These are phyloP conservation scores for Crambe crambe DNA, from an alignment of 37 sponge, comb jelly and placozoan genomes.

Conservation along the genomic window DNA sequence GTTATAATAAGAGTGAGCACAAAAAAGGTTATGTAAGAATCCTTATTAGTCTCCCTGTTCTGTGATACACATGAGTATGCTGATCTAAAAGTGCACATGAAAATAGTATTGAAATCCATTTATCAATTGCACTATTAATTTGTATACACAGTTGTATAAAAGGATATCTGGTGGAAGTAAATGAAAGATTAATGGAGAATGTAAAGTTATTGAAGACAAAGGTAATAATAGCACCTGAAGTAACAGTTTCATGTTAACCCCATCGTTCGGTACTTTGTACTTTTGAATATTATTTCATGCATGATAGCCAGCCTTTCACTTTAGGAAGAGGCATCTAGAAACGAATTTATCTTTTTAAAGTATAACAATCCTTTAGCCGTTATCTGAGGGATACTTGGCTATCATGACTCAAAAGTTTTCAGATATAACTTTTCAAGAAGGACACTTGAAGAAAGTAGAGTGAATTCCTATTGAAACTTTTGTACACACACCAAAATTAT, in stretches of 20 bases:
- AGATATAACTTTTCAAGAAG: constrained; percentile 12
- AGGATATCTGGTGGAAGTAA: constrained; percentile 64
- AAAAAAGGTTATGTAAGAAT: no score
- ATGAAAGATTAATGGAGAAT: constrained; percentile 30
- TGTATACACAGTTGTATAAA: constrained; percentile 50
- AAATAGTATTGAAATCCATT: no score
- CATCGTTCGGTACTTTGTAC: background rate
- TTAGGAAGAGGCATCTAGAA: no score
- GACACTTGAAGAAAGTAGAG: no score
- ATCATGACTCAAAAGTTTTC: constrained; percentile 34
- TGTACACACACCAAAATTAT: no score
- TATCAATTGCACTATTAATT: no score
- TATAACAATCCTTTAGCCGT: no score
- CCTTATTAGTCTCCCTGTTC: background rate
- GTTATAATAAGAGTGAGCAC: no score
- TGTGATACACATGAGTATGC: background rate
- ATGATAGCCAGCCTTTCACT: background rate
- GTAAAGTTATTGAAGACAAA: constrained; percentile 38
- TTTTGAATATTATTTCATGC: background rate
- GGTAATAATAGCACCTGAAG: constrained; percentile 30
- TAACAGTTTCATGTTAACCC: background rate
- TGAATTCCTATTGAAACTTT: no score
- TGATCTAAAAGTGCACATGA: no score
- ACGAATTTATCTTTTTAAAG: no score
- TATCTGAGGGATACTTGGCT: constrained; percentile 58